phyloP scores from a whole-genome alignment of 2,888 invertebrate genomes.

The Drosophila mayaguana region DNA sequence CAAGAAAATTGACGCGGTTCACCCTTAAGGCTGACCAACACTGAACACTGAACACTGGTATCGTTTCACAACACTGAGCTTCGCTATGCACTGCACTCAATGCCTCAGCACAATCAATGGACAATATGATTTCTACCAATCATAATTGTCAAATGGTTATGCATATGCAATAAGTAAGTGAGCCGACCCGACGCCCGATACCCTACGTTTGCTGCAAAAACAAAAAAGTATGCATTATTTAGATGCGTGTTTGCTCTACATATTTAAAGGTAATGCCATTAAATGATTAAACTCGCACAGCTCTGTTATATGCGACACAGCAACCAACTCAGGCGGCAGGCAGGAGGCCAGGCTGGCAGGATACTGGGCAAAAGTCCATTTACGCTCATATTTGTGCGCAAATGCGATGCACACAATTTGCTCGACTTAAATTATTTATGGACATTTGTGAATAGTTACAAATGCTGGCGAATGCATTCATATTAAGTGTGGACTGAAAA shows the following conservation, averaged over 20 bases:
- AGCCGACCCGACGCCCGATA: neutral
- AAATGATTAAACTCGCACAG: conserved; percentile 69
- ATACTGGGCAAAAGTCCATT: conserved; percentile 4
- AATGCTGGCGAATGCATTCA: conserved; percentile 34
- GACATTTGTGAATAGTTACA: conserved; percentile 45
- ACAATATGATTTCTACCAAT: conserved; percentile 4
- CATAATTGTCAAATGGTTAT: conserved; percentile 14
- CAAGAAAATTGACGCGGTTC: conserved; percentile 10
- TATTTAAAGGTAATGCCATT: conserved; percentile 71
- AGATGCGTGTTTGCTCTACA: conserved; percentile 43
- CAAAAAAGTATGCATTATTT: conserved; percentile 37
- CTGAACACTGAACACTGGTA: too few species aligned
- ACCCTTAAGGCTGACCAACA: conserved; percentile 1
- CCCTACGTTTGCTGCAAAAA: conserved; percentile 17
- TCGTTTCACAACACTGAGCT: neutral
- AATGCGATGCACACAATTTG: conserved; percentile 61
- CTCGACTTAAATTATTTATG: conserved; percentile 66
- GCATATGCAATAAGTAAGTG: neutral
- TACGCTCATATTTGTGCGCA: conserved; percentile 42
- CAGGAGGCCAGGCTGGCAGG: neutral
- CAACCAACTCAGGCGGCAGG: neutral
- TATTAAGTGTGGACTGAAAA: conserved; percentile 10
- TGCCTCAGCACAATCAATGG: conserved; percentile 16
- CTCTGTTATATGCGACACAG: conserved; percentile 22
- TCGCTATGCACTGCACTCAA: neutral